Conservation (phyloP, 1,140 invertebrate species). For the Sycophaga agraensis region DNA sequence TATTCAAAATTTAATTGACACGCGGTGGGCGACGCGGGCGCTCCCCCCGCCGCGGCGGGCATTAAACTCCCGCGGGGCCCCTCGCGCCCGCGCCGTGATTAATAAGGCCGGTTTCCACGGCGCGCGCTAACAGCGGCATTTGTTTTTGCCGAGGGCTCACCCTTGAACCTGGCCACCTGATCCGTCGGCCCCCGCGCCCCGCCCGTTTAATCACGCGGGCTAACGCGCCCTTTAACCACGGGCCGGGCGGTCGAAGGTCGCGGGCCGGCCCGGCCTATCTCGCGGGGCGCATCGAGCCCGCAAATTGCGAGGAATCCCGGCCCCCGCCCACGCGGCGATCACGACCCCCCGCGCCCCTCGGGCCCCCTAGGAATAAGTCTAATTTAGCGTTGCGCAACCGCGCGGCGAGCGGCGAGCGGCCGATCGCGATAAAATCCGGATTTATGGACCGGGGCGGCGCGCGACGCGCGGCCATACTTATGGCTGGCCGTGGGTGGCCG, state of each 20-base stretch:
- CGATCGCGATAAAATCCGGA: conserved; percentile 55
- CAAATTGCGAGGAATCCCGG: too few species aligned
- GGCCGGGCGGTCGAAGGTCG: background rate
- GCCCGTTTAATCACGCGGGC: too few species aligned
- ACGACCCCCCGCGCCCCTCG: background rate
- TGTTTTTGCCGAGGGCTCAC: background rate
- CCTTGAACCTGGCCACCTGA: background rate
- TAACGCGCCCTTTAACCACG: too few species aligned
- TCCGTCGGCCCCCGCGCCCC: too few species aligned
- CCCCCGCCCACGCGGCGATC: too few species aligned
- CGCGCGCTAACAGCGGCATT: conserved; percentile 10
- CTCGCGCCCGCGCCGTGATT: conserved; percentile 4
- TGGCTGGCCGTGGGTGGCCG: conserved; percentile 53
- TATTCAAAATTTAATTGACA: conserved; percentile 41
- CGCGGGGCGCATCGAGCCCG: too few species aligned
- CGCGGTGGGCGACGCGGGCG: conserved; percentile 29
- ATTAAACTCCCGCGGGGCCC: background rate
- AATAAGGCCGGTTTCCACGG: conserved; percentile 25
- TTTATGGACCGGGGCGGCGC: conserved; percentile 47
- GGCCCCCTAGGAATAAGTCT: conserved; percentile 9
- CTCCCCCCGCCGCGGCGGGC: background rate
- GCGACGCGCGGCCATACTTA: conserved; percentile 51
- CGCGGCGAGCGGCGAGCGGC: conserved; percentile 40
- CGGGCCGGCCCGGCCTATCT: too few species aligned
- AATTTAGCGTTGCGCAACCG: conserved; percentile 47